Evolutionary conservation across 2,797 vertebrate genomes (phyloP).

Genomic region (Remorina albescens): DNA sequence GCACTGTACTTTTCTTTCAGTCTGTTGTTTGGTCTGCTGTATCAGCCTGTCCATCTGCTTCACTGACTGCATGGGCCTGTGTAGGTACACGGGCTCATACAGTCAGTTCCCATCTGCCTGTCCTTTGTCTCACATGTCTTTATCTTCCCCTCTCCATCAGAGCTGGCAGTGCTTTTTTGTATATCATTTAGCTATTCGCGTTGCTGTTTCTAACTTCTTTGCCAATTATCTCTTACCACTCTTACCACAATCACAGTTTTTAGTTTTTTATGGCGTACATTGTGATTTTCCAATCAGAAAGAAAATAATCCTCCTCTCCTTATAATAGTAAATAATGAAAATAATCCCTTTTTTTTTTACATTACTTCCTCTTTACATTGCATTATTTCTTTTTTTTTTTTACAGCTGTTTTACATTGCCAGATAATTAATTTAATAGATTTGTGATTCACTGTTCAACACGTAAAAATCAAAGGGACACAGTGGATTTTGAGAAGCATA

Average conservation of each 20-base stretch:
- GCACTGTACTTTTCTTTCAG: constrained; percentile 2
- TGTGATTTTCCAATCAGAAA: neutral
- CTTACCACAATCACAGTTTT: too few relatives aligned
- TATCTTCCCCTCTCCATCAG: constrained; percentile 1
- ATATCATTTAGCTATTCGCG: constrained; percentile 20
- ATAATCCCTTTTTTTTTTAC: too few relatives aligned
- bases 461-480: neutral
- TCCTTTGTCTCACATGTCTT: constrained; percentile 15
- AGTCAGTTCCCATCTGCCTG: constrained; percentile 26
- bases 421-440: neutral
- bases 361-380: too few relatives aligned
- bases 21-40: neutral
- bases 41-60: constrained; percentile 38
- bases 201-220: neutral
- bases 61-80: too few relatives aligned
- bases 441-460: neutral
- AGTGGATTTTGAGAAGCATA: neutral
- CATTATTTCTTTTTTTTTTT: too few relatives aligned
- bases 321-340: neutral
- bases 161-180: neutral
- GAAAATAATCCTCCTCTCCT: neutral
- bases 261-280: neutral
- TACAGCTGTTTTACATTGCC: too few relatives aligned
- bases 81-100: too few relatives aligned
- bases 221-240: neutral